Evolutionary conservation across 2,888 invertebrate genomes (phyloP), one percentile per base, ranked within the genome.

Genomic region (Caenorhabditis japonica): DNA sequence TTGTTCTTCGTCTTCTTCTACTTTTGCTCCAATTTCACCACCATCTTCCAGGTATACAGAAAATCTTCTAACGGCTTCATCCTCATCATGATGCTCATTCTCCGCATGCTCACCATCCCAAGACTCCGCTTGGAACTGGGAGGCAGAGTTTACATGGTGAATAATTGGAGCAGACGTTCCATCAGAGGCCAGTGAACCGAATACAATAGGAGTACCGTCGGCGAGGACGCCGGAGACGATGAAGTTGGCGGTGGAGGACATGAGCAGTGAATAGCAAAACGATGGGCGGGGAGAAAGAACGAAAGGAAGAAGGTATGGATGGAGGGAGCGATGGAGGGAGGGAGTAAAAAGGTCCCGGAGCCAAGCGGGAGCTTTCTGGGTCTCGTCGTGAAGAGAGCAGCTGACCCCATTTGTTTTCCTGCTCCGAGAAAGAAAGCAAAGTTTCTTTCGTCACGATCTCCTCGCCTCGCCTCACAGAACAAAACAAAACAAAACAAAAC

Each of bases 91-190:
- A 41, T 71, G 73, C 12, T 70, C 64, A 17, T 58, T 58, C 21
- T 78, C 80, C 17, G 62, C 82, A 47, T 81, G 82, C 39, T 81
- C 79, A 19, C 82, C 82, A 43, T 68, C 68, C 82, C 82, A 83
- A 19, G 74, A 70, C 52, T 83, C 81, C 2, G 69, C 80, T 43
- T 80, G 75, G 55, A 83, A 83, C 12, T 75, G 69, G 38, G 47
- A 79, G 13, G 56, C 38, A 3, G 71, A 76, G 38, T 43, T 62
- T 30, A 79, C 77, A 55, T 81, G 81, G 43, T 79, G 79, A 56
- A 79, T 72, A 7, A 51, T 55, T 17, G 75, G 13, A 19, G 69
- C 49, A 4, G 68, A 58, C 17, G 70, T 78, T 30, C 47, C 60
- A 25, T 52, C 49, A 25, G 53, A 49, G 46, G 49, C 39, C 23